phyloP scores from a whole-genome alignment of 2,113 vertebrate species.

The Pelecanus crispus region DNA sequence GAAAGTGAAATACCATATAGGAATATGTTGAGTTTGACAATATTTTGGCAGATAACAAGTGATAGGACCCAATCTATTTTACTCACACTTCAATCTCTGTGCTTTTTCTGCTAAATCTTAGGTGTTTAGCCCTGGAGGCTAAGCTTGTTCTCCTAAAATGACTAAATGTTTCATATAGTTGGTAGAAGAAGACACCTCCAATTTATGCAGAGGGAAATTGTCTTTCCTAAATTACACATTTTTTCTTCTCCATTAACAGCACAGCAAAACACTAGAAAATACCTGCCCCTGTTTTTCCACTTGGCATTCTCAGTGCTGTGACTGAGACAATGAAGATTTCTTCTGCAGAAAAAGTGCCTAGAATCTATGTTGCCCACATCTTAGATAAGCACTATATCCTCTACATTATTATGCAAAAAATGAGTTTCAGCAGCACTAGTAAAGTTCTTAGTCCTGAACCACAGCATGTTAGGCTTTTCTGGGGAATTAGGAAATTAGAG shows the following conservation, averaged over 20 bases:
- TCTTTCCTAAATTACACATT: background rate
- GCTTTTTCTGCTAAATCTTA: background rate
- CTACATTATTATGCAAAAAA: background rate
- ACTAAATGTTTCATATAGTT: background rate
- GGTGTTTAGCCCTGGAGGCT: background rate
- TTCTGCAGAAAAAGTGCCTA: background rate
- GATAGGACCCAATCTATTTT: background rate
- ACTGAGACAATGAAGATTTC: background rate
- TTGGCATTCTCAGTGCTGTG: background rate
- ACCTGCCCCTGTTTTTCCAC: background rate
- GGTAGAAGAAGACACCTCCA: background rate
- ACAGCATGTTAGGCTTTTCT: background rate
- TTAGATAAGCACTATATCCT: background rate
- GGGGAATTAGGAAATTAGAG: background rate
- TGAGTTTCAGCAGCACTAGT: background rate
- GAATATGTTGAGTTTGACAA: background rate
- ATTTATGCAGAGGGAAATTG: background rate
- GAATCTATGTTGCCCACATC: background rate
- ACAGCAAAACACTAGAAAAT: background rate
- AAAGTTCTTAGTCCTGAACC: background rate
- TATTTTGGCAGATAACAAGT: background rate
- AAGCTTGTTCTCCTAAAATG: background rate
- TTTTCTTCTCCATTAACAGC: background rate
- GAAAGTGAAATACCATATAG: background rate
- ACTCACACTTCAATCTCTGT: background rate